Evolutionary conservation across 1,140 invertebrate genomes (phyloP).

Genomic region (Ooceraea biroi): DNA sequence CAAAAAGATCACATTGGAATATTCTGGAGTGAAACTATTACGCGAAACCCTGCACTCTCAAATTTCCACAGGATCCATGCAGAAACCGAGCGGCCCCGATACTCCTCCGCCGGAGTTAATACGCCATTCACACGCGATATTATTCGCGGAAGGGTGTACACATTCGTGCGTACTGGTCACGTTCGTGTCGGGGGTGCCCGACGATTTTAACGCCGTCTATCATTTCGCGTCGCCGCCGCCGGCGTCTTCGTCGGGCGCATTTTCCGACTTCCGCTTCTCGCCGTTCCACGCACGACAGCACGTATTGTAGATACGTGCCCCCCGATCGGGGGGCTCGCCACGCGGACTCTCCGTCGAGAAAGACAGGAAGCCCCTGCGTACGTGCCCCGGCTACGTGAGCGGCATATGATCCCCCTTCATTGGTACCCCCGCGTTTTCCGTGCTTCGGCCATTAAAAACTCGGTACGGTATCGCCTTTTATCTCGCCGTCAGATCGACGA

Average conservation of each 20-base stretch:
- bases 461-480: constrained; percentile 39
- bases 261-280: constrained; percentile 47
- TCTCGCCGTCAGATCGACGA: constrained; percentile 61
- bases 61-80: constrained; percentile 50
- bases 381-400: constrained; percentile 68
- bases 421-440: constrained; percentile 26
- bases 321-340: not conserved
- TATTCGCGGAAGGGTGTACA: constrained; percentile 58
- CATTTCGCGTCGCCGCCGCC: constrained; percentile 33
- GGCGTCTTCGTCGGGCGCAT: constrained; percentile 6
- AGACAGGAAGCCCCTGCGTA: constrained; percentile 61
- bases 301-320: constrained; percentile 1
- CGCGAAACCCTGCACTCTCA: constrained; percentile 38
- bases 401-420: not conserved
- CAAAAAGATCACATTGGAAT: constrained; percentile 52
- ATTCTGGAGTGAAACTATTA: constrained; percentile 54
- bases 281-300: constrained; percentile 6
- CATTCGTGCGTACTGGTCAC: constrained; percentile 55
- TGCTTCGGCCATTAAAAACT: constrained; percentile 66
- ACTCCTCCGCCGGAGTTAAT: constrained; percentile 37
- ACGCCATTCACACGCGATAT: constrained; percentile 60
- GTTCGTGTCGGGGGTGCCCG: constrained; percentile 49
- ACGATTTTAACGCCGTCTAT: constrained; percentile 52
- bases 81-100: constrained; percentile 25
- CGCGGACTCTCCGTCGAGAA: not conserved